Evolutionary conservation across 2,113 vertebrate genomes (phyloP).

Genomic region (Phycodurus eques): DNA sequence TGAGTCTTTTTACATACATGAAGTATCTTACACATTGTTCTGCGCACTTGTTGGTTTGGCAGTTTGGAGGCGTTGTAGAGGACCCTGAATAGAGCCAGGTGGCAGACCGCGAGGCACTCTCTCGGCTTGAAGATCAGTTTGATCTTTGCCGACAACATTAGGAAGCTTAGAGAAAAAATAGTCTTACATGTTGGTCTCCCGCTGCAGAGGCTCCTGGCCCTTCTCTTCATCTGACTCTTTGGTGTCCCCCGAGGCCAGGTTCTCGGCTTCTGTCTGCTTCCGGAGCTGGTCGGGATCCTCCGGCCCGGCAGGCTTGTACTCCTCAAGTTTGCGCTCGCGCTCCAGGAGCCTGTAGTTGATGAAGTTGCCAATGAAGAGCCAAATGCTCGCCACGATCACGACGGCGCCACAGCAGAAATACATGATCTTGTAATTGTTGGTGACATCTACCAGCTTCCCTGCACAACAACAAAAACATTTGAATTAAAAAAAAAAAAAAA

Average conservation of each 20-base stretch:
- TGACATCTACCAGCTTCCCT: slow-evolving; percentile 93
- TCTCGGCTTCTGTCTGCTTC: slow-evolving; percentile 49
- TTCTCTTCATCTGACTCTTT: slow-evolving; percentile 57
- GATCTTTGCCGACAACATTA: slow-evolving; percentile 17
- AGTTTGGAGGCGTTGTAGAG: slow-evolving; percentile 30
- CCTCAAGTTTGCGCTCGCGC: slow-evolving; percentile 77
- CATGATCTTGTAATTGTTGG: slow-evolving; percentile 90
- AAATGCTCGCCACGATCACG: slow-evolving; percentile 85
- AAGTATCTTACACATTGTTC: background rate
- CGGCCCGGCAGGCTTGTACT: slow-evolving; percentile 67
- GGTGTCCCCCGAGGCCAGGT: slow-evolving; percentile 45
- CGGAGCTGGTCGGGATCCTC: slow-evolving; percentile 70
- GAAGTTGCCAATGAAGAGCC: slow-evolving; percentile 92
- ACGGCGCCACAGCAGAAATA: slow-evolving; percentile 86
- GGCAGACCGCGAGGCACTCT: slow-evolving; percentile 25
- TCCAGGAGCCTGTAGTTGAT: slow-evolving; percentile 92
- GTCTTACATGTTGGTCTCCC: slow-evolving; percentile 90
- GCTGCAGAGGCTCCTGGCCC: slow-evolving; percentile 73
- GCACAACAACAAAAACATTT: slow-evolving; percentile 40
- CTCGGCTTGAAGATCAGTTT: slow-evolving; percentile 33
- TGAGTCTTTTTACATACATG: background rate
- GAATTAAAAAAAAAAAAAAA: background rate
- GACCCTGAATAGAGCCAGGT: slow-evolving; percentile 16
- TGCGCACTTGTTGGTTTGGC: slow-evolving; percentile 53
- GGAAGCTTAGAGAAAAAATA: background rate